A percentile compares a stretch with the other conserved stretches of the same genome.
These are phyloP conservation scores for Nymphalis urticae DNA, from an alignment of 2,888 invertebrate species.

Conservation along the genomic window DNA sequence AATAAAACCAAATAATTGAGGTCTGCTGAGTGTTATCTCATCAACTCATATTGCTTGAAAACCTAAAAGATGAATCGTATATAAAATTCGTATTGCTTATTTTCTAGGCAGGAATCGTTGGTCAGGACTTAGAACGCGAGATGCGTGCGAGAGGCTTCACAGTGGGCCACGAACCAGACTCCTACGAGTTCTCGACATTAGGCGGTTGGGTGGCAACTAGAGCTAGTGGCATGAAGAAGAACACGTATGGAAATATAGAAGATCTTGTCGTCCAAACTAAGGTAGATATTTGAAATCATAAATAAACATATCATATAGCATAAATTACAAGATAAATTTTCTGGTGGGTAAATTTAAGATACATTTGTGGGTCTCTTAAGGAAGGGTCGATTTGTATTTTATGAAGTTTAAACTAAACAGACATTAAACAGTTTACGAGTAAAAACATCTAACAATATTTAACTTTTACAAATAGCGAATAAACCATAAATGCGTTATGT, in stretches of 20 bases:
- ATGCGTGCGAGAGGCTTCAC: constrained; percentile 90
- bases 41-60: neutral
- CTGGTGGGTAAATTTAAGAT: too few species aligned
- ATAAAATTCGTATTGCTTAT: constrained; percentile 52
- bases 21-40: too few species aligned
- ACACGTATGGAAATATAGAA: constrained; percentile 98
- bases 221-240: constrained; percentile 99
- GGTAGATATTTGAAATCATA: constrained; percentile 76
- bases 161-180: constrained; percentile 98
- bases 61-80: neutral
- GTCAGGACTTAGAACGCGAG: constrained; percentile 95
- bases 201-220: constrained; percentile 99
- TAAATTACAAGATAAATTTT: too few species aligned
- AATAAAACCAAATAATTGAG: too few species aligned
- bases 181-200: constrained; percentile 97
- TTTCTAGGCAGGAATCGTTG: constrained; percentile 95
- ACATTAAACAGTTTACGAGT: too few species aligned
- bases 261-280: constrained; percentile 94
- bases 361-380: too few species aligned
- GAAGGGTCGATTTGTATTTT: too few species aligned
- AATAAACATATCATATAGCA: too few species aligned
- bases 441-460: too few species aligned
- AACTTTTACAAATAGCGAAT: too few species aligned
- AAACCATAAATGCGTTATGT: too few species aligned
- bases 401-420: too few species aligned